Percentiles rank a stretch among this genome's conserved stretches.
Conservation (phyloP, 2,113 vertebrate species). For the Pachypanchax playfairii region DNA sequence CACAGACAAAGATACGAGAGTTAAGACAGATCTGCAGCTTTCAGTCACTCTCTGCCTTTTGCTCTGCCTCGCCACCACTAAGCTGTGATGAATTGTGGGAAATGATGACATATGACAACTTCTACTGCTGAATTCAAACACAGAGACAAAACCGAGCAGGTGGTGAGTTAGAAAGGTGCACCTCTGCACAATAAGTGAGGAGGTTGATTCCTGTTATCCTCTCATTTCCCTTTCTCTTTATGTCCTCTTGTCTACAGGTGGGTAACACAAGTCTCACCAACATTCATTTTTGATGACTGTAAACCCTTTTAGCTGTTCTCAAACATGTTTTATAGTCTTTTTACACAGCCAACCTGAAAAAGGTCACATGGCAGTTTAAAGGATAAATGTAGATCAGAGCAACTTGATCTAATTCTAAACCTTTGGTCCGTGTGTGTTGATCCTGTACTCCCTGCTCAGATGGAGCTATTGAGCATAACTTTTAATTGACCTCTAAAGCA, state of each 20-base stretch:
- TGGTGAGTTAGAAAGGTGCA: constrained; percentile 8
- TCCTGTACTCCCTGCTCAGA: neutral
- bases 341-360: neutral
- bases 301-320: constrained; percentile 12
- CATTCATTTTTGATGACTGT: neutral
- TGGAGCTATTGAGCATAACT: neutral
- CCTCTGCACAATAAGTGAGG: constrained; percentile 9
- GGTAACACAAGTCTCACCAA: neutral
- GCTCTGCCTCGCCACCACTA: constrained; percentile 27
- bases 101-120: constrained; percentile 58
- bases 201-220: constrained; percentile 5
- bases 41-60: constrained; percentile 11
- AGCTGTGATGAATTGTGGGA: constrained; percentile 56
- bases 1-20: constrained; percentile 12
- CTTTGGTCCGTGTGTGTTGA: neutral
- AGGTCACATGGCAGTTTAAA: neutral
- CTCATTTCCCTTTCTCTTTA: neutral
- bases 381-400: neutral
- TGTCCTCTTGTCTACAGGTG: neutral
- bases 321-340: constrained; percentile 9
- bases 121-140: constrained; percentile 31
- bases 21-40: constrained; percentile 7
- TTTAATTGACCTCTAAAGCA: neutral
- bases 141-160: constrained; percentile 20
- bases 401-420: neutral